Percentiles rank a stretch among this genome's conserved stretches.
Evolutionary conservation across 2,113 vertebrate genomes (phyloP).

Genomic region (Poeciliopsis retropinna): DNA sequence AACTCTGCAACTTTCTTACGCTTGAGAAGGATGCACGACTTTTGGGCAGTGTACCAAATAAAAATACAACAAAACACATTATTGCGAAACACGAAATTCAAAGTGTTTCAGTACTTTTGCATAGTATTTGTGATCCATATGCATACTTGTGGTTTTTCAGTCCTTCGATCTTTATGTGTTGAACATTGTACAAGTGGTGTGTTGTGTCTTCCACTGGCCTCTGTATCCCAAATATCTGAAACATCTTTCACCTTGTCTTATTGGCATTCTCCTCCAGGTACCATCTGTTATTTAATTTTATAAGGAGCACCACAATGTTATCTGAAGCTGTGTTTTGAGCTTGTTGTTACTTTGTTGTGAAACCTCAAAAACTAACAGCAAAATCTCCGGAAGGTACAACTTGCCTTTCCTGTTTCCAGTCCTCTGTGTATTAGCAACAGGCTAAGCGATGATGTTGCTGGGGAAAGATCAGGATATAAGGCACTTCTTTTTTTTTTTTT

Average conservation of each 20-base stretch:
- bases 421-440: conserved; percentile 38
- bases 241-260: neutral
- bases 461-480: conserved; percentile 34
- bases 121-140: too few species aligned
- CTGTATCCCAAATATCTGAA: neutral
- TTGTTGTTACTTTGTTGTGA: conserved; percentile 31
- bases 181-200: neutral
- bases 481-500: conserved; percentile 9
- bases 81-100: too few species aligned
- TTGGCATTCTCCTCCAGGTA: conserved; percentile 23
- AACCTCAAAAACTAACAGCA: conserved; percentile 23
- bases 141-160: too few species aligned
- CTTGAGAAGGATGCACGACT: too few species aligned
- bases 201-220: conserved; percentile 2
- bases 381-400: conserved; percentile 29
- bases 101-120: too few species aligned
- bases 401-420: conserved; percentile 29
- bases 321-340: conserved; percentile 30
- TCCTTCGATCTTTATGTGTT: too few species aligned
- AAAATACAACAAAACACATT: too few species aligned
- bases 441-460: conserved; percentile 51
- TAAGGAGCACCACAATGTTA: conserved; percentile 14
- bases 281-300: conserved; percentile 40
- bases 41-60: too few species aligned
- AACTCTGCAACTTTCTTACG: too few species aligned